phyloP scores from a whole-genome alignment of 2,888 invertebrate species.

The Agrilus mali region DNA sequence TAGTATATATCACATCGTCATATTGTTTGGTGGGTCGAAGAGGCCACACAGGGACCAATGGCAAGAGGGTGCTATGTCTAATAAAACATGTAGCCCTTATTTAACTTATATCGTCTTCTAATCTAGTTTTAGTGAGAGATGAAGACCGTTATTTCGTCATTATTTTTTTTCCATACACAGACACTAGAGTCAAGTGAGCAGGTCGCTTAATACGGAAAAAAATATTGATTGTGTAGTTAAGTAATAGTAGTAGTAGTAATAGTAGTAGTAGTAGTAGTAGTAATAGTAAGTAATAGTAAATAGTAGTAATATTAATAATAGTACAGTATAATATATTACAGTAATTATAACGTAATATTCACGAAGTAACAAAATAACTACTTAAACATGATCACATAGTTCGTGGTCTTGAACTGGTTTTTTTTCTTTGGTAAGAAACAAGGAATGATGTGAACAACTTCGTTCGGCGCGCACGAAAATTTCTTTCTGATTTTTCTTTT shows the following conservation, averaged over 20 bases:
- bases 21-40: conserved; percentile 22
- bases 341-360: conserved; percentile 24
- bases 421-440: conserved; percentile 18
- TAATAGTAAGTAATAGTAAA: conserved; percentile 5
- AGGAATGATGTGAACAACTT: conserved; percentile 27
- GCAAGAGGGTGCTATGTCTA: conserved; percentile 16
- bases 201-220: conserved; percentile 14
- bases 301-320: no score
- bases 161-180: conserved; percentile 30
- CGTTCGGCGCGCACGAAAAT: conserved; percentile 1
- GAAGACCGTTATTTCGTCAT: conserved; percentile 25
- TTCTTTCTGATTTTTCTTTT: no score
- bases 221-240: conserved; percentile 18
- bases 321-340: no score
- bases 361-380: conserved; percentile 23
- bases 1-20: conserved; percentile 29
- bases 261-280: no score
- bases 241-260: no score
- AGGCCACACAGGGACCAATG: conserved; percentile 11
- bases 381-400: conserved; percentile 20
- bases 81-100: conserved; percentile 23
- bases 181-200: conserved; percentile 29
- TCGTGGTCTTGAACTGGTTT: conserved; percentile 18
- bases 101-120: conserved; percentile 18
- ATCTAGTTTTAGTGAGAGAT: conserved; percentile 24